These are phyloP conservation scores for Achlya flavicornis DNA, from an alignment of 2,888 invertebrate species.

Conservation along the genomic window DNA sequence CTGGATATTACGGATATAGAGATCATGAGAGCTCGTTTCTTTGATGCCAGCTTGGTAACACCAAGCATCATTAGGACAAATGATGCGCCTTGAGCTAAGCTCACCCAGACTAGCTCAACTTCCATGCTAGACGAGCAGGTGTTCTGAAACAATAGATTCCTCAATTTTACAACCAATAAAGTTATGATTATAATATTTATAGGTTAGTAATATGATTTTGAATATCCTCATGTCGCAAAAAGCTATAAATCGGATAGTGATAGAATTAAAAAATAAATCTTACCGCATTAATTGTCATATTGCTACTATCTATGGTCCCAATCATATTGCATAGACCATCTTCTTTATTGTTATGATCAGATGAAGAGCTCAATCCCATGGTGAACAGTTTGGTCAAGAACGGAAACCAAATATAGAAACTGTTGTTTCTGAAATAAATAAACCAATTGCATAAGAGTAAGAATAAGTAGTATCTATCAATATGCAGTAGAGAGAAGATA, in stretches of 20 bases:
- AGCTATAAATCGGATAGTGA: too few species aligned
- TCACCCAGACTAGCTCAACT: constrained; percentile 33
- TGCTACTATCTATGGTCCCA: constrained; percentile 22
- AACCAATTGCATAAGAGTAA: neutral
- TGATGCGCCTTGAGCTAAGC: constrained; percentile 36
- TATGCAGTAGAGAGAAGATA: constrained; percentile 14
- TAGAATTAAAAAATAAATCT: constrained; percentile 11
- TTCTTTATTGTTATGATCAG: constrained; percentile 17
- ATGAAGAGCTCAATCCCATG: constrained; percentile 26
- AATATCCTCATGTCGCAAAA: too few species aligned
- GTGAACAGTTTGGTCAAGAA: constrained; percentile 70
- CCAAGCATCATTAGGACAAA: constrained; percentile 43
- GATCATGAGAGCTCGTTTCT: constrained; percentile 44
- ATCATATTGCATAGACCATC: constrained; percentile 40
- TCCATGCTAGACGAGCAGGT: constrained; percentile 35
- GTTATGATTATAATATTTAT: too few species aligned
- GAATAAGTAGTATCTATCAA: neutral
- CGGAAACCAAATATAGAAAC: constrained; percentile 78
- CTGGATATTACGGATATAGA: constrained; percentile 35
- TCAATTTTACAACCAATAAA: neutral
- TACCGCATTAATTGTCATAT: constrained; percentile 22
- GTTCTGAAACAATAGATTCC: constrained; percentile 17
- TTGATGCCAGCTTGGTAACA: constrained; percentile 42
- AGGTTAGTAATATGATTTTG: too few species aligned
- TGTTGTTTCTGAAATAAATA: constrained; percentile 59